A percentile compares a stretch with the other conserved stretches of the same genome.
Conservation (phyloP, 1,140 invertebrate species). For the Dendrolimus punctatus region DNA sequence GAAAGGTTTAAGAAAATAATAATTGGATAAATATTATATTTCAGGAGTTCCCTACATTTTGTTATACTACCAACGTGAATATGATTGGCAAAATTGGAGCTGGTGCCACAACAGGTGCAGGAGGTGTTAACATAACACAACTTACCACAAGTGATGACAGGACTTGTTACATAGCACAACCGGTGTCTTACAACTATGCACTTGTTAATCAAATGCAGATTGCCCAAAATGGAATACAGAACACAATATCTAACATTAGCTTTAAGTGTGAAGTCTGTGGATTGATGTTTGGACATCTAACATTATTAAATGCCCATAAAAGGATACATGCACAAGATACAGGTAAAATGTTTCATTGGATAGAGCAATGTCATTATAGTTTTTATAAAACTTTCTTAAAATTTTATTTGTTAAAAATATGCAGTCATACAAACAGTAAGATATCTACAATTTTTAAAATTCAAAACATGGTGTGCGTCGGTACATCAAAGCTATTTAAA, state of each 20-base stretch:
- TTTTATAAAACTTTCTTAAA: neutral
- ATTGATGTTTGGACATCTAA: constrained; percentile 84
- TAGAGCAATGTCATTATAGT: neutral
- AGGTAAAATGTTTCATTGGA: constrained; percentile 30
- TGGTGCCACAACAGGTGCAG: constrained; percentile 58
- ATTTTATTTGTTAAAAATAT: too few relatives aligned
- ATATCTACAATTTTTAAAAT: too few relatives aligned
- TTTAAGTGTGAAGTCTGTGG: constrained; percentile 91
- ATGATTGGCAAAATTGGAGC: constrained; percentile 76
- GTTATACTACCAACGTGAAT: constrained; percentile 78
- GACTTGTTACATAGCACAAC: constrained; percentile 80
- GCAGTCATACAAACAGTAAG: too few relatives aligned
- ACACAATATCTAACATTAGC: constrained; percentile 83
- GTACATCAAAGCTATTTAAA: too few relatives aligned
- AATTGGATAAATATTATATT: constrained; percentile 16
- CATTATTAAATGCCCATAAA: constrained; percentile 86
- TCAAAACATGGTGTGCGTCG: too few relatives aligned
- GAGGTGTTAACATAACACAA: constrained; percentile 78
- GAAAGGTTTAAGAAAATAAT: constrained; percentile 6
- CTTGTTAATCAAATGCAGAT: constrained; percentile 77
- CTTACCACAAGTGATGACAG: constrained; percentile 75
- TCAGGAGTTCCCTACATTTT: constrained; percentile 78
- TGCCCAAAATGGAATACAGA: constrained; percentile 73
- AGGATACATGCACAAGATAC: constrained; percentile 79
- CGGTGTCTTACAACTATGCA: constrained; percentile 80